Conservation (phyloP, 2,888 invertebrate species). For the Myopa testacea region DNA sequence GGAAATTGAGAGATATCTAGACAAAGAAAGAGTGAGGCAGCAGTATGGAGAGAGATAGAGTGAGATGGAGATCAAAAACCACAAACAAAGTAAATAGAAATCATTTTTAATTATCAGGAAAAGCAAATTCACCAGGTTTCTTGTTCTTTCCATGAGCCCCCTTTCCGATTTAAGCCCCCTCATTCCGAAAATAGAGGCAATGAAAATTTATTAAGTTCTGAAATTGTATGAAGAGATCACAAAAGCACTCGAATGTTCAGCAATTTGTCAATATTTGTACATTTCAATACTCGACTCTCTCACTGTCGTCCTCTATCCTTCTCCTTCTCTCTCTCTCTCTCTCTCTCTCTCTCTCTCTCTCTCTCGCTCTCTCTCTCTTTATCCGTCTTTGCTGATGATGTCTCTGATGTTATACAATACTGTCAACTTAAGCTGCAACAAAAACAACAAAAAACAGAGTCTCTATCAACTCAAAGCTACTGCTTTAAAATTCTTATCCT, state of each 20-base stretch:
- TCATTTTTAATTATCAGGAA: neutral
- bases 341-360: neutral
- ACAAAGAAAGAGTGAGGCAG: too few relatives aligned
- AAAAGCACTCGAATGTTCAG: conserved; percentile 18
- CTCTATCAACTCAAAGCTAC: neutral
- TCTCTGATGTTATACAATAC: neutral
- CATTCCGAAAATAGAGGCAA: neutral
- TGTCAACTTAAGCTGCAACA: neutral
- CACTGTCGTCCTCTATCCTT: too few relatives aligned
- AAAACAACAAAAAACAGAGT: too few relatives aligned
- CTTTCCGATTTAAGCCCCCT: neutral
- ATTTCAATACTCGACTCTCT: neutral
- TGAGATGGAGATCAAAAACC: too few relatives aligned
- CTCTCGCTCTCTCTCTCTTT: too few relatives aligned
- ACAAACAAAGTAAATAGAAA: neutral
- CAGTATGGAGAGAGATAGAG: too few relatives aligned
- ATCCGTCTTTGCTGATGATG: too few relatives aligned
- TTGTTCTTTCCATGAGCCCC: neutral
- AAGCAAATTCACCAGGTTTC: neutral
- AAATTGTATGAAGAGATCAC: conserved; percentile 20
- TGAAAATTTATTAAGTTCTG: neutral
- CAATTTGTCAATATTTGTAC: conserved; percentile 40
- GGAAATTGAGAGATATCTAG: too few relatives aligned
- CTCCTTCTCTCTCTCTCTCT: too few relatives aligned
- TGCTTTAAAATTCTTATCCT: conserved; percentile 2